Conservation (phyloP, 2,797 vertebrate genomes). For the Hoplostethus atlanticus region DNA sequence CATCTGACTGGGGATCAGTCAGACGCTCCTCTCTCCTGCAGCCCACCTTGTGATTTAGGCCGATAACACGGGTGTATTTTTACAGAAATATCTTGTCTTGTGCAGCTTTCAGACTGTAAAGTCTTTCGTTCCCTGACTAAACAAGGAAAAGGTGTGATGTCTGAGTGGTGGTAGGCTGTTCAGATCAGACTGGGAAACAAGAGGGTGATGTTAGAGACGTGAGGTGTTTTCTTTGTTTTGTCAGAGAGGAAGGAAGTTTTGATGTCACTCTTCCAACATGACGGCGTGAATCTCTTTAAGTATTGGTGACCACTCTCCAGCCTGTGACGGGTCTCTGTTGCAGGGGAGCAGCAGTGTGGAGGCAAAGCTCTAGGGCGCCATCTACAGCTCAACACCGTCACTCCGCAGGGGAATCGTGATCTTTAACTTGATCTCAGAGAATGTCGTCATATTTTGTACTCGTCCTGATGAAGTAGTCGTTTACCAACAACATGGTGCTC, state of each 20-base stretch:
- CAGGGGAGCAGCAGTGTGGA: background rate
- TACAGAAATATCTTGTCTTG: too few relatives aligned
- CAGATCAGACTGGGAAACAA: background rate
- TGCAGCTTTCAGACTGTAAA: too few relatives aligned
- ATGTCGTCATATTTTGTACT: background rate
- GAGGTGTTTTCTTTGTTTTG: background rate
- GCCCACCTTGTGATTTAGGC: too few relatives aligned
- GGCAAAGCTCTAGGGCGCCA: conserved; percentile 51
- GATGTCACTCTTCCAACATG: conserved; percentile 38
- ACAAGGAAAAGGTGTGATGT: background rate
- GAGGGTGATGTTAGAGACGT: background rate
- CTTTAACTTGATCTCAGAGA: background rate
- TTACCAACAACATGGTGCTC: conserved; percentile 38
- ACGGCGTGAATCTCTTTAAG: background rate
- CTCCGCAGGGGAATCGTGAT: conserved; percentile 20
- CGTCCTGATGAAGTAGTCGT: conserved; percentile 29
- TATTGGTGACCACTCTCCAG: background rate
- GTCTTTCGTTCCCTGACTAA: background rate
- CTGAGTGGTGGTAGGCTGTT: background rate
- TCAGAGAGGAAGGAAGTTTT: background rate
- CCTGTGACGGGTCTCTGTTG: background rate
- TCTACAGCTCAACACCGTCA: conserved; percentile 34
- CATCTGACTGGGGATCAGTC: too few relatives aligned
- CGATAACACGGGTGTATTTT: too few relatives aligned
- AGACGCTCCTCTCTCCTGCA: too few relatives aligned